These are phyloP conservation scores for Melikaiella ostensackeni DNA, from an alignment of 2,888 invertebrate species.

Conservation along the genomic window DNA sequence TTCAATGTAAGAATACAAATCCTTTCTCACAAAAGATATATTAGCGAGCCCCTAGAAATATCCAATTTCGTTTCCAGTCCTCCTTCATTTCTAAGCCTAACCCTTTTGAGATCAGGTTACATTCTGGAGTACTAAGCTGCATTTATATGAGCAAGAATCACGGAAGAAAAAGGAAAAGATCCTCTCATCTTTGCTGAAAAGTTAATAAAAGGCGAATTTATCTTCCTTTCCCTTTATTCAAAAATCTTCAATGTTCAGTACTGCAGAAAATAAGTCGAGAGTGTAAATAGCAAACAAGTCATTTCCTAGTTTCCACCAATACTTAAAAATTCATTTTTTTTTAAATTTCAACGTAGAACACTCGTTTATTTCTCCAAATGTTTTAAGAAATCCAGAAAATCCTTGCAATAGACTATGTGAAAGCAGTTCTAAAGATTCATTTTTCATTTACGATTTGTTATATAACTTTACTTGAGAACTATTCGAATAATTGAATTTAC, in stretches of 20 bases:
- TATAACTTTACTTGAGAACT: no score
- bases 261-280: neutral
- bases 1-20: neutral
- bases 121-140: constrained; percentile 9
- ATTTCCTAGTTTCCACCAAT: neutral
- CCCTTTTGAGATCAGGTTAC: constrained; percentile 12
- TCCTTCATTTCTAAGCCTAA: constrained; percentile 25
- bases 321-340: neutral
- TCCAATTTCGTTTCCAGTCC: constrained; percentile 32
- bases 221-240: constrained; percentile 3
- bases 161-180: constrained; percentile 23
- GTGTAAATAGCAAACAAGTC: neutral
- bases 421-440: no score
- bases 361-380: neutral
- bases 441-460: no score
- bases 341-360: neutral
- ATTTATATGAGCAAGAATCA: constrained; percentile 25
- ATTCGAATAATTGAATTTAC: no score
- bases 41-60: constrained; percentile 32
- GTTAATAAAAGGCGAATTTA: constrained; percentile 17
- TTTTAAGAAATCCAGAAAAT: neutral
- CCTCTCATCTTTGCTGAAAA: constrained; percentile 2
- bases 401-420: neutral
- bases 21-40: constrained; percentile 12
- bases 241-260: neutral